Conservation (phyloP, 37 sponge, comb jelly and placozoan species). For the Bolinopsis microptera region DNA sequence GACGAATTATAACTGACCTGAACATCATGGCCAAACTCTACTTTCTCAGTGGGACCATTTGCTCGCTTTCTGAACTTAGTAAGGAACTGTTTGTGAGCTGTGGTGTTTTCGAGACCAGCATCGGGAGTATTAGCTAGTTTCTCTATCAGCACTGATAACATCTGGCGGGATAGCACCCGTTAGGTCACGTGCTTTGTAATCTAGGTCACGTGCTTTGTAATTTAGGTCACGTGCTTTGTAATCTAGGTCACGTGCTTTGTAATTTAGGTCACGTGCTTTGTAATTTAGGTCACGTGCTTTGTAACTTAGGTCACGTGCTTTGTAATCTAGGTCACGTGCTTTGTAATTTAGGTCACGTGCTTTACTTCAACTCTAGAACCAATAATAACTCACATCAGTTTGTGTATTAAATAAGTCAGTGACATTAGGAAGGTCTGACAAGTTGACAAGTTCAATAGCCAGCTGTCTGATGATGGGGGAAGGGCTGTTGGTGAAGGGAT, state of each 20-base stretch:
- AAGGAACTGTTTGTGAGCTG: slow-evolving; percentile 39
- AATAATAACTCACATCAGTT: slow-evolving; percentile 24
- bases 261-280: too few relatives aligned
- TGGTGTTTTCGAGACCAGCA: background rate
- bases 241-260: too few relatives aligned
- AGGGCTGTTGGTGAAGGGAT: slow-evolving; percentile 5
- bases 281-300: too few relatives aligned
- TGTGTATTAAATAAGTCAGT: background rate
- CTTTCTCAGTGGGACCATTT: background rate
- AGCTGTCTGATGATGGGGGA: slow-evolving; percentile 54
- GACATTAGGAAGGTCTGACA: slow-evolving; percentile 5
- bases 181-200: too few relatives aligned
- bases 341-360: too few relatives aligned
- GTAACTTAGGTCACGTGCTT: too few relatives aligned
- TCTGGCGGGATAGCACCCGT: too few relatives aligned
- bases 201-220: too few relatives aligned
- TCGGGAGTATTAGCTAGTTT: background rate
- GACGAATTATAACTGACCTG: too few relatives aligned
- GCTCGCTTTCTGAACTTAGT: slow-evolving; percentile 58
- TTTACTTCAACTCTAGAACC: too few relatives aligned
- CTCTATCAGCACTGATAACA: background rate
- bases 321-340: too few relatives aligned
- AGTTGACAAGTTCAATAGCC: slow-evolving; percentile 9
- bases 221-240: too few relatives aligned
- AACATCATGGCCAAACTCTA: background rate